Base-by-base conservation (phyloP, 2,113 vertebrate species). In the Archocentrus centrarchus region DNA sequence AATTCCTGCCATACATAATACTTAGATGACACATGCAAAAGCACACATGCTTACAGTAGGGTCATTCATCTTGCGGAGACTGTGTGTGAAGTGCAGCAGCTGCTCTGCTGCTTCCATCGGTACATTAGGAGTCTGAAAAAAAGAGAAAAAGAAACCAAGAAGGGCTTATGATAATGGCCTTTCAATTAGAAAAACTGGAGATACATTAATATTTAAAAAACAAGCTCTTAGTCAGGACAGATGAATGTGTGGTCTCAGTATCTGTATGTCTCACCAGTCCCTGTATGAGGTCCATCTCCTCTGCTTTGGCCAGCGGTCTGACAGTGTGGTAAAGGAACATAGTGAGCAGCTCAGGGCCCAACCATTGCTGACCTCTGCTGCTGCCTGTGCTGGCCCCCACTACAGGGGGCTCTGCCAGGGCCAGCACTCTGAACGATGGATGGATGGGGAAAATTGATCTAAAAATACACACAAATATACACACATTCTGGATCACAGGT, bases 261-360 rank as follows among this genome's bases (percentile, higher is more conserved):
- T 59, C 30, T 37, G 62, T n/a, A 47, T 22, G 66, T 84, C 97
- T 96, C 90, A 98, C 98, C 97, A 96, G 96, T 86, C 95, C 93
- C 81, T 95, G 96, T 79, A 99, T 97, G 81, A 99, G 92, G 86
- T 93, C 77, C 4, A 91, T 94, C 95, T 99, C 98, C 95, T 99
- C 97, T 6, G 91, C 96, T 88, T 93, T 97, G 87, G 93, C 94
- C 89, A 99, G 95, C 0, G 97, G 95, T 22, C 59, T 95, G 88
- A 99, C 92, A 1, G 93, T 93, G 94, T 99, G 98, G 92, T 97
- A 99, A 77, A 99, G 95, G 95, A 99, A 99, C 93, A 99, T 96
- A 0, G 98, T 98, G 90, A 99, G 96, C 80, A 99, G 96, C 93
- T 99, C 98, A 1, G 98, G 97, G 13, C 96, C 96, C 88, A 99